These are phyloP conservation scores for Melanchra persicariae DNA, from an alignment of 2,888 invertebrate genomes.

Conservation along the genomic window DNA sequence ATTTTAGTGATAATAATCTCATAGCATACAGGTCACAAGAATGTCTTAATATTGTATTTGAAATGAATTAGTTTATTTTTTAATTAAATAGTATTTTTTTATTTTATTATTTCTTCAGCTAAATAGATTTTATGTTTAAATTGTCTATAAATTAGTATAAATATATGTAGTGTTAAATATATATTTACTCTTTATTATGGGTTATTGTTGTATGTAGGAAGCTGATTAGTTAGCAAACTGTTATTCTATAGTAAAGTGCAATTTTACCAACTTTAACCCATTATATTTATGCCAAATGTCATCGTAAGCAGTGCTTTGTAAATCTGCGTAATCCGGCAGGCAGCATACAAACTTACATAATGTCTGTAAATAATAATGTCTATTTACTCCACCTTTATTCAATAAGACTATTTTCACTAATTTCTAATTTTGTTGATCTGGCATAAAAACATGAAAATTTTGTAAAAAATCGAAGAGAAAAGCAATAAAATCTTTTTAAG, in stretches of 20 bases:
- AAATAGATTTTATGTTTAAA: conserved; percentile 39
- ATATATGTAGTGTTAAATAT: conserved; percentile 46
- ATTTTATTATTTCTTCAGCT: conserved; percentile 28
- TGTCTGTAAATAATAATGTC: conserved; percentile 22
- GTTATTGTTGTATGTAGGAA: conserved; percentile 39
- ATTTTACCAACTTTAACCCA: conserved; percentile 39
- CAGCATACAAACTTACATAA: conserved; percentile 13
- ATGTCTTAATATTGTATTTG: conserved; percentile 26
- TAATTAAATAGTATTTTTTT: conserved; percentile 31
- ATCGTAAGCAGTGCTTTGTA: conserved; percentile 30
- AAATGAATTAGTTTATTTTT: conserved; percentile 32
- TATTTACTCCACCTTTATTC: conserved; percentile 43
- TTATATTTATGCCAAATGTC: conserved; percentile 31
- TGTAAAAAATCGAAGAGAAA: conserved; percentile 52
- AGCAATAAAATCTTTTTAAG: conserved; percentile 70
- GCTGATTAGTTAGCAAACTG: not conserved
- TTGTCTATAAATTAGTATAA: conserved; percentile 32
- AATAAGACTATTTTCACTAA: conserved; percentile 33
- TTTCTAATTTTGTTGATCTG: conserved; percentile 58
- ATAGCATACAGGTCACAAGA: conserved; percentile 45
- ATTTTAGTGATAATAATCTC: conserved; percentile 41
- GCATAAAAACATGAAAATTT: conserved; percentile 26
- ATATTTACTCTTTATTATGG: conserved; percentile 51
- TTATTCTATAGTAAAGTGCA: conserved; percentile 40
- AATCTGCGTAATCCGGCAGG: conserved; percentile 12